Conservation (phyloP, 2,888 invertebrate species). For the Lumbricus terrestris region DNA sequence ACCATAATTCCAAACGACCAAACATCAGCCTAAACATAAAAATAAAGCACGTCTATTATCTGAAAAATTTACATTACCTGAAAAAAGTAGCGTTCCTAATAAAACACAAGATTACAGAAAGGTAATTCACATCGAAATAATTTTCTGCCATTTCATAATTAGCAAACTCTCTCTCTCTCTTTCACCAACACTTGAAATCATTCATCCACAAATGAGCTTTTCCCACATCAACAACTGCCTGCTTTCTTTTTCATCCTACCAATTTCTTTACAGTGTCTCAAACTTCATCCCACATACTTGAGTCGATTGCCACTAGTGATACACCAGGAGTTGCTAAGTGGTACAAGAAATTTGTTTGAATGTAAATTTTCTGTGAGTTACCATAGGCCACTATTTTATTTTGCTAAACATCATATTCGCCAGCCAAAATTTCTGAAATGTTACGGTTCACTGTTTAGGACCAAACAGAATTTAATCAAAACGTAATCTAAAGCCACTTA, state of each 20-base stretch:
- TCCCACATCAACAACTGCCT: neutral
- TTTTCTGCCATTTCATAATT: neutral
- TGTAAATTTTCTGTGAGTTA: no score
- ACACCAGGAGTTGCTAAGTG: no score
- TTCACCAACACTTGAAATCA: neutral
- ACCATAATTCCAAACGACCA: constrained; percentile 83
- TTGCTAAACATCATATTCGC: no score
- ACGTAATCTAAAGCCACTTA: no score
- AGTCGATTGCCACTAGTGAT: no score
- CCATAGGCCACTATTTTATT: no score
- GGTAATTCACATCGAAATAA: neutral
- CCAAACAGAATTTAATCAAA: no score
- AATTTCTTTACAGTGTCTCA: neutral
- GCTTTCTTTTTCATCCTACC: neutral
- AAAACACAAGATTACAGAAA: neutral
- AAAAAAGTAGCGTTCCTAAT: neutral
- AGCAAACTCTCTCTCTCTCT: neutral
- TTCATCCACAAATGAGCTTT: neutral
- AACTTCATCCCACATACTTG: neutral
- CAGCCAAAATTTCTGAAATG: no score
- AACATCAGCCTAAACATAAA: constrained; percentile 57
- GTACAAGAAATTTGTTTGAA: no score
- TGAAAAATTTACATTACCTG: neutral
- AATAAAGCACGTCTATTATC: neutral
- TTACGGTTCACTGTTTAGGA: no score